phyloP scores from a whole-genome alignment of 2,797 vertebrate species.

The Dicrostonyx torquatus region DNA sequence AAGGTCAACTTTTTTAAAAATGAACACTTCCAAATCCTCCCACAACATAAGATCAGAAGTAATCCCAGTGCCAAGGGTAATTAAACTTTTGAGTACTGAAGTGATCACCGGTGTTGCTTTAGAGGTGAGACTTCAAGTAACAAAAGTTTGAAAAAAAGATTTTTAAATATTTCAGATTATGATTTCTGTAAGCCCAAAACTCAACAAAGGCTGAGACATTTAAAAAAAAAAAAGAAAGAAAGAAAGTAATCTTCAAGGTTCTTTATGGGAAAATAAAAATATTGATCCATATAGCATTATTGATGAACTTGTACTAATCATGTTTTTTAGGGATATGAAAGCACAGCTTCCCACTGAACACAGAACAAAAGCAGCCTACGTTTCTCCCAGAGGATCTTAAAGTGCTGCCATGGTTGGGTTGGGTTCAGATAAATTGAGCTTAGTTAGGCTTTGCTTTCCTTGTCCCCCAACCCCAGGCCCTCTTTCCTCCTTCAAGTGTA shows the following conservation, averaged over 20 bases:
- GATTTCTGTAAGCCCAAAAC: constrained; percentile 16
- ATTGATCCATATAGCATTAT: not conserved
- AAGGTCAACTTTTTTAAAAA: constrained; percentile 20
- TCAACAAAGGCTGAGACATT: constrained; percentile 24
- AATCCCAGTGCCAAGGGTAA: not conserved
- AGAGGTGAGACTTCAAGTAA: not conserved
- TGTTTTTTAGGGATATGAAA: constrained; percentile 20
- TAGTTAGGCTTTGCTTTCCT: not conserved
- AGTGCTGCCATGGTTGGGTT: not conserved
- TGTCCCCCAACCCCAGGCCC: not conserved
- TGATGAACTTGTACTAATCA: not conserved
- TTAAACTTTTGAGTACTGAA: constrained; percentile 16
- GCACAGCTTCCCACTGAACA: constrained; percentile 13
- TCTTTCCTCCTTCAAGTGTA: not conserved
- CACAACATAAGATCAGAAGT: not conserved
- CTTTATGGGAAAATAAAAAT: constrained; percentile 53
- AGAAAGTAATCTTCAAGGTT: constrained; percentile 11
- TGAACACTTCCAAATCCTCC: not conserved
- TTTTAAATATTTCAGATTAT: constrained; percentile 44
- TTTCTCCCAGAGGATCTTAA: constrained; percentile 32
- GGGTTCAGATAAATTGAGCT: not conserved
- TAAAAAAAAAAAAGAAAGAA: not conserved
- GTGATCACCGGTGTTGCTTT: not conserved
- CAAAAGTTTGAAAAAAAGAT: constrained; percentile 29
- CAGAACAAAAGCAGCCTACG: constrained; percentile 10